Conservation (phyloP, 2,113 vertebrate species). For the Rhineura floridana region DNA sequence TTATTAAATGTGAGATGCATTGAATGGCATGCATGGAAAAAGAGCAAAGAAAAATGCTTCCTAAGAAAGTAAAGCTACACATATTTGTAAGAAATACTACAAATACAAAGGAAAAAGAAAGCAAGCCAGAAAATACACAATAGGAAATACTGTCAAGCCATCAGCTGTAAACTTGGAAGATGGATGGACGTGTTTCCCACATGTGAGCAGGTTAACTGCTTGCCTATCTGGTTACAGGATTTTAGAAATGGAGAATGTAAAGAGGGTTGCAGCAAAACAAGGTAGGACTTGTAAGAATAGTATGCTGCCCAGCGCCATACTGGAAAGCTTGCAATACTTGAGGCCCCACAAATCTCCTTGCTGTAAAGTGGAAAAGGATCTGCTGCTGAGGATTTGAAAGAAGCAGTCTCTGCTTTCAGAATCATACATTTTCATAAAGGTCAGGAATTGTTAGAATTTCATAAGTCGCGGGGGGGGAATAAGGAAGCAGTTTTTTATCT, state of each 20-base stretch:
- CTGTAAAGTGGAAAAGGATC: background rate
- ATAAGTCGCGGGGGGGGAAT: background rate
- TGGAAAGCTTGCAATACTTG: background rate
- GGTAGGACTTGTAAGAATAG: background rate
- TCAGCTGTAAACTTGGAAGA: constrained; percentile 35
- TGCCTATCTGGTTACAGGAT: constrained; percentile 22
- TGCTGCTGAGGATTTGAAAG: background rate
- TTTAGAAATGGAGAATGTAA: background rate
- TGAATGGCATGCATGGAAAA: background rate
- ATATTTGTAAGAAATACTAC: background rate
- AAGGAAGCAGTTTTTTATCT: background rate
- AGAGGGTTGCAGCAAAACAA: background rate
- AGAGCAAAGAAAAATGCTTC: background rate
- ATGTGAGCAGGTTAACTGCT: constrained; percentile 22
- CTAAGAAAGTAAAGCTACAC: constrained; percentile 20
- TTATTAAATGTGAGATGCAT: constrained; percentile 27
- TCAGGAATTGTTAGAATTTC: background rate
- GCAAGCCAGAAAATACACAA: accelerated
- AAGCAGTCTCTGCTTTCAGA: background rate
- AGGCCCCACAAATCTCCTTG: background rate
- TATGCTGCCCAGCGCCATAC: background rate
- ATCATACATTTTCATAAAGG: background rate
- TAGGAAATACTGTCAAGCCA: constrained; percentile 4
- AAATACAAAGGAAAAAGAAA: background rate
- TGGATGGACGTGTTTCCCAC: constrained; percentile 21